Conservation (phyloP, 2,797 vertebrate genomes). For the Parambassis ranga region DNA sequence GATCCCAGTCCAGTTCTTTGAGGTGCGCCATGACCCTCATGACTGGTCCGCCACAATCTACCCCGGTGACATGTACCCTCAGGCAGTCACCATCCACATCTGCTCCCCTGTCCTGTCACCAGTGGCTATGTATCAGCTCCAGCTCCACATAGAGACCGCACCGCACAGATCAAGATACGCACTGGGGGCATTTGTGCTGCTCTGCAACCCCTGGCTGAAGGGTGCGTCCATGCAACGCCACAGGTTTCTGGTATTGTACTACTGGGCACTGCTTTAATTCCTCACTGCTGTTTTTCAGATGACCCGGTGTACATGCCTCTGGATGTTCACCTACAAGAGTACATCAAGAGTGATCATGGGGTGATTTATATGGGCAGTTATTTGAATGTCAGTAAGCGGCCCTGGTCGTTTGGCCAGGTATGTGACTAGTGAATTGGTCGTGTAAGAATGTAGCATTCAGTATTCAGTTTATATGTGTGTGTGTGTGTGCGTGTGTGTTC, state of each 20-base stretch:
- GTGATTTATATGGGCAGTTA: slow-evolving; percentile 58
- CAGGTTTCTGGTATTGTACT: not conserved
- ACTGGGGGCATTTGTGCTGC: slow-evolving; percentile 60
- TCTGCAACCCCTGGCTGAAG: slow-evolving; percentile 73
- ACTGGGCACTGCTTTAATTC: not conserved
- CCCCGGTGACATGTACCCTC: not conserved
- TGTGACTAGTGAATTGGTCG: not conserved
- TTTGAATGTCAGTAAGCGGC: slow-evolving; percentile 34
- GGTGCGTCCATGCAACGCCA: slow-evolving; percentile 16
- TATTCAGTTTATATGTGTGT: not conserved
- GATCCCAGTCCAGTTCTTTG: slow-evolving; percentile 41
- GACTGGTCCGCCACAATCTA: slow-evolving; percentile 56
- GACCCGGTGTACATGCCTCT: slow-evolving; percentile 67
- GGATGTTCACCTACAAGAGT: slow-evolving; percentile 58
- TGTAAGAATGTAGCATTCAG: not conserved
- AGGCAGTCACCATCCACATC: slow-evolving; percentile 52
- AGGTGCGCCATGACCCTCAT: accelerated
- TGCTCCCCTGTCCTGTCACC: slow-evolving; percentile 53
- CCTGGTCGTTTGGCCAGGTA: slow-evolving; percentile 74
- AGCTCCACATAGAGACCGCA: slow-evolving; percentile 28
- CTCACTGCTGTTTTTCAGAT: slow-evolving; percentile 32
- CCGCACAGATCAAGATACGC: not conserved
- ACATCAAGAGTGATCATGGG: slow-evolving; percentile 69
- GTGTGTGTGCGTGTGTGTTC: slow-evolving; percentile 13
- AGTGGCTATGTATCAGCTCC: slow-evolving; percentile 61